Base-by-base conservation (phyloP, 2,113 vertebrate species). In the Perognathus longimembris region DNA sequence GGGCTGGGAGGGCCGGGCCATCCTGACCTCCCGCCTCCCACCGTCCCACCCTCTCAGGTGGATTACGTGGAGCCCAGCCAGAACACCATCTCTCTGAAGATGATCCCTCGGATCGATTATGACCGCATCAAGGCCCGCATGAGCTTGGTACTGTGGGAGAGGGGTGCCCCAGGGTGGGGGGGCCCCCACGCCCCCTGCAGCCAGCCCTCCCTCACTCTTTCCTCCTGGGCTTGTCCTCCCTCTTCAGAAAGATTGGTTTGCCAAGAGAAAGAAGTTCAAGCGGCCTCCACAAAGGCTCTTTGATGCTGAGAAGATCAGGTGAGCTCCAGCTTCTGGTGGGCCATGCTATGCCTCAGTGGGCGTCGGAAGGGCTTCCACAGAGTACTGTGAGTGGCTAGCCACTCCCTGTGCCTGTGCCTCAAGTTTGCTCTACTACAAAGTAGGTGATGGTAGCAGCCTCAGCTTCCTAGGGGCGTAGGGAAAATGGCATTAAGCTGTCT, bases 31-130 rank as follows among this genome's bases (percentile, higher is more conserved):
- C 0, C 22, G 1, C 10, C 28, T 36, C 26, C 8, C 42, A 0
- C 95, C 10, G 24, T 36, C 26, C 8, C 42, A 0, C 95, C 45
- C 70, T 1, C 18, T 24, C 94, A 99, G 99, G 99, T 99, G 97
- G 99, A 99, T 94, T 99, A 99, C 0, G 99, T 99, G 89, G 99
- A 99, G 96, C 99, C 99, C 2, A 99, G 99, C 94, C 99, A 99
- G 91, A 99, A 99, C 95, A 99, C 99, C 88, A 99, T 99, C 94
- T 99, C 99, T 0, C 98, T 99, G 82, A 99, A 99, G 97, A 99
- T 99, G 99, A 99, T 99, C 89, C 99, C 99, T 0, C 98, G 99
- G 14, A 99, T 99, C 0, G 99, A 99, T 92, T 98, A 99, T 0
- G 99, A 99, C 94, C 98, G 99, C 1, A 99, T 99, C 97, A 99